phyloP scores from a whole-genome alignment of 2,888 invertebrate genomes.

The Harpalus rufipes region DNA sequence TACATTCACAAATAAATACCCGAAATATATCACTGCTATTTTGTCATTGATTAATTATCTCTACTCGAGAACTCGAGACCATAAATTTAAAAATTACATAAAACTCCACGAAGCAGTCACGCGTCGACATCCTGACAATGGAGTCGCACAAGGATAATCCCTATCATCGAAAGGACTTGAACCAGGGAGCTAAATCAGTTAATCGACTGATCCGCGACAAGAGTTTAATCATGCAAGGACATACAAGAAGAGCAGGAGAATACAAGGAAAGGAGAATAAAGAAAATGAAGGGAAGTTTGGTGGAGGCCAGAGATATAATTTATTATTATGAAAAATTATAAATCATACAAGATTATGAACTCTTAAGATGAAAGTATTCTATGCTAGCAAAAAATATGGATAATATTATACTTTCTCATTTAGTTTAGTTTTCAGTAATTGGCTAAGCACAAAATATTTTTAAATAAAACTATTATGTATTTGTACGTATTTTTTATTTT shows the following conservation, averaged over 20 bases:
- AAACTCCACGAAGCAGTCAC: conserved; percentile 23
- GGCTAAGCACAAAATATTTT: too few relatives aligned
- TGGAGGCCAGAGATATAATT: neutral
- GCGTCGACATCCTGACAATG: conserved; percentile 18
- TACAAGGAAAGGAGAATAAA: neutral
- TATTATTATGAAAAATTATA: neutral
- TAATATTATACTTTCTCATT: too few relatives aligned
- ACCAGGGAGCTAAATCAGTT: conserved; percentile 11
- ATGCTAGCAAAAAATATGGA: too few relatives aligned
- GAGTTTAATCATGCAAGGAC: conserved; percentile 29
- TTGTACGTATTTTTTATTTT: too few relatives aligned
- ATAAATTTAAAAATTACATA: conserved; percentile 41
- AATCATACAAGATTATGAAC: too few relatives aligned
- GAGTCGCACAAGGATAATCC: conserved; percentile 39
- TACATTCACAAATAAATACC: conserved; percentile 28
- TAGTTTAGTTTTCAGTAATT: too few relatives aligned
- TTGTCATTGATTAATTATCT: conserved; percentile 42
- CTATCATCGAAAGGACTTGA: conserved; percentile 23
- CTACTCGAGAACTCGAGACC: conserved; percentile 12
- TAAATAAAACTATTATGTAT: too few relatives aligned
- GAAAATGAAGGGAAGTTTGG: neutral
- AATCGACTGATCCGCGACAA: conserved; percentile 23
- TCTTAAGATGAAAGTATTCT: too few relatives aligned
- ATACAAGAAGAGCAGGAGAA: neutral
- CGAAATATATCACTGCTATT: conserved; percentile 27